phyloP scores from a whole-genome alignment of 2,888 invertebrate species.

The Liodrosophila aerea region DNA sequence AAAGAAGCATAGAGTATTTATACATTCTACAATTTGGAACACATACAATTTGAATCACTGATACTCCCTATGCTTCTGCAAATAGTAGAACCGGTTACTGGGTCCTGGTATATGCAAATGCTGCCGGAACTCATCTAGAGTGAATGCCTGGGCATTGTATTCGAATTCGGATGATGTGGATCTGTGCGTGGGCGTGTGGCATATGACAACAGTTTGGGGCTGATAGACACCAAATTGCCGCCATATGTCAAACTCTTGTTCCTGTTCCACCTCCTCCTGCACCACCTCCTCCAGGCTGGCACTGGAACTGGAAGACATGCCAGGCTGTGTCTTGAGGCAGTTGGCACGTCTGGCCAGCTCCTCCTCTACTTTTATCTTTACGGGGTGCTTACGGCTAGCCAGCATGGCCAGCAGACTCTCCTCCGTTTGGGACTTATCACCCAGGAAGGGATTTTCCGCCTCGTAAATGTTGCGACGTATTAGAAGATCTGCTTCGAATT shows the following conservation, averaged over 20 bases:
- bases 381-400: conserved; percentile 53
- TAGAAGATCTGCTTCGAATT: conserved; percentile 67
- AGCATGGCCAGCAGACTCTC: conserved; percentile 55
- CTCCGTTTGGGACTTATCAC: conserved; percentile 49
- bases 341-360: conserved; percentile 11
- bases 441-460: conserved; percentile 48
- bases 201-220: background rate
- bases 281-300: conserved; percentile 18
- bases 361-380: conserved; percentile 21
- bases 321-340: conserved; percentile 27
- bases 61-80: conserved; percentile 17
- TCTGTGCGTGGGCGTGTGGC: background rate
- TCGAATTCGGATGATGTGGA: conserved; percentile 20
- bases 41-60: background rate
- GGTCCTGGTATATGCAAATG: conserved; percentile 65
- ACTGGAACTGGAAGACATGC: background rate
- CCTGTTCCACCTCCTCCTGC: conserved; percentile 28
- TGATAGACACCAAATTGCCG: conserved; percentile 15
- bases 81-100: conserved; percentile 52
- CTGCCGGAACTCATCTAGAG: conserved; percentile 54
- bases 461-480: conserved; percentile 69
- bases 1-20: background rate
- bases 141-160: conserved; percentile 60
- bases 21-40: no score
- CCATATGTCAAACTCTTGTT: conserved; percentile 55